These are phyloP conservation scores for Nowickia ferox DNA, from an alignment of 2,888 invertebrate species.

Conservation along the genomic window DNA sequence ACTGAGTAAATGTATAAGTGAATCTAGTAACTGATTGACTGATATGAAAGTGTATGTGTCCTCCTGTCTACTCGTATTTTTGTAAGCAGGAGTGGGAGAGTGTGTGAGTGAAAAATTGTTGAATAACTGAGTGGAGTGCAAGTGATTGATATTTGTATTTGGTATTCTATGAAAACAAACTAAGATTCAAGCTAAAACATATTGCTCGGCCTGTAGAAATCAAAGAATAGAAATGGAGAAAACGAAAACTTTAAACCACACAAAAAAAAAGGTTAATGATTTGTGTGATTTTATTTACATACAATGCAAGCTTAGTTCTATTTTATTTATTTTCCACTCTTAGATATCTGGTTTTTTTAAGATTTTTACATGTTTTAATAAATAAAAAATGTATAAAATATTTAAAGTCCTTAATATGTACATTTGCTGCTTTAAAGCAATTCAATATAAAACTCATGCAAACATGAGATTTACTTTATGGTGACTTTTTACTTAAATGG, in stretches of 20 bases:
- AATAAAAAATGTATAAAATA: too few species aligned
- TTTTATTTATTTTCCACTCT: neutral
- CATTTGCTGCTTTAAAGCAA: neutral
- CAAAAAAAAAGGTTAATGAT: conserved; percentile 37
- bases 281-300: conserved; percentile 46
- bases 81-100: neutral
- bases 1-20: conserved; percentile 33
- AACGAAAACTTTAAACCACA: neutral
- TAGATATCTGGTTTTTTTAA: neutral
- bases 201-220: conserved; percentile 38
- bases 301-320: neutral
- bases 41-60: conserved; percentile 20
- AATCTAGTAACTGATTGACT: conserved; percentile 47
- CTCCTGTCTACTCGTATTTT: neutral
- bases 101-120: conserved; percentile 51
- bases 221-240: neutral
- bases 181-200: conserved; percentile 31
- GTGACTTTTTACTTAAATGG: too few species aligned
- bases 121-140: conserved; percentile 60
- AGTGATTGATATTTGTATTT: conserved; percentile 67
- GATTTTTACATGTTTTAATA: too few species aligned
- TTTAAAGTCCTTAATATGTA: too few species aligned
- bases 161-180: conserved; percentile 8
- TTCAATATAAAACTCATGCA: conserved; percentile 13
- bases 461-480: neutral